Evolutionary conservation across 2,113 vertebrate species (phyloP), one percentile per base, ranked within the genome.

Genomic region (Cyprinus carpio): DNA sequence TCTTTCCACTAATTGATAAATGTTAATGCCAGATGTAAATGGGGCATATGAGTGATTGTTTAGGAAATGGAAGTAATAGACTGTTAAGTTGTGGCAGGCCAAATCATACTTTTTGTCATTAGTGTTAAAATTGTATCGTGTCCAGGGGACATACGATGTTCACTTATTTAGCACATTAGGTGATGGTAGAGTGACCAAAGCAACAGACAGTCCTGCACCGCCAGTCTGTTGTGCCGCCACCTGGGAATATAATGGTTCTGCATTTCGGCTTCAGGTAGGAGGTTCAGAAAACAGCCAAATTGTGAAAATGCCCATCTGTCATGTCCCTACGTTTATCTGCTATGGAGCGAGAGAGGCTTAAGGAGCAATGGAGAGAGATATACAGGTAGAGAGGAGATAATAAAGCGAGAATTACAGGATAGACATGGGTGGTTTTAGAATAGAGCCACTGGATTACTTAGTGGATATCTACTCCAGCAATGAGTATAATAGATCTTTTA

Each of bases 241-340:
- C 43, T 46, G n/a, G 46, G 84, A 88, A 84, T 82, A 67, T 81
- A 67, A 81, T 81, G 62, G 79, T 67, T 51, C 60, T 51, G 40
- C 40, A 15, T 51, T 81, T 84, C 56, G 10, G 82, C 25, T 79
- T 88, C 65, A 56, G 77, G 87, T 75, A 62, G 71, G 87, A 80
- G 58, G 25, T 15, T 69, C 58, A 80, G 74, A 67, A 80, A 72
- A 29, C 75, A 75, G 84, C 84, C 82, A 83, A 83, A 56, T 81
- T 83, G 80, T 86, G 67, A 86, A 83, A 83, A 78, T 54, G n/a
- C n/a, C 79, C 79, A 81, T 81, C 79, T 81, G 79, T 69, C 62
- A 67, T 29, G 79, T 81, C 27, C 15, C 9, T 31, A 51, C 16
- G 16, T 51, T 69, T 81, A 81, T 15, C 79, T 81, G 79, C n/a